Evolutionary conservation across 2,888 invertebrate species (phyloP).

Genomic region (Liopterus haemorrhoidalis): DNA sequence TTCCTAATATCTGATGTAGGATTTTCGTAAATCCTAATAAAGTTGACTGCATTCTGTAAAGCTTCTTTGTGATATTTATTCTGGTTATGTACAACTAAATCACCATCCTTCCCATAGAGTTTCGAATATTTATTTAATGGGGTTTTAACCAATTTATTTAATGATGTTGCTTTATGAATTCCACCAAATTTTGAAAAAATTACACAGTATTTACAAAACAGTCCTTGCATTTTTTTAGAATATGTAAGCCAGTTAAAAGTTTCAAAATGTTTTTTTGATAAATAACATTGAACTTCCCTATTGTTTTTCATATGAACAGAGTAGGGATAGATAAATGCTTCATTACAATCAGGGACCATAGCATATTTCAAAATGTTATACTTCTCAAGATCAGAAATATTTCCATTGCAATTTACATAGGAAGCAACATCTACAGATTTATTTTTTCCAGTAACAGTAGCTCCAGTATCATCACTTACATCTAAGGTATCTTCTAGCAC

Average conservation of each 20-base stretch:
- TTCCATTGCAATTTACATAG: too few relatives aligned
- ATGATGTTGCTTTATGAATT: conserved; percentile 1
- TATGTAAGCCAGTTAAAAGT: conserved; percentile 7
- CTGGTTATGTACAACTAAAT: conserved; percentile 8
- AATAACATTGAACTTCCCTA: not conserved
- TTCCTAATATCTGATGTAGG: conserved; percentile 21
- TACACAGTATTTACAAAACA: conserved; percentile 12
- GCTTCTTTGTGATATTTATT: conserved; percentile 9
- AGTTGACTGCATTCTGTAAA: conserved; percentile 3
- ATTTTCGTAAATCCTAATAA: conserved; percentile 9
- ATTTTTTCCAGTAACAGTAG: too few relatives aligned
- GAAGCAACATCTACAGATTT: too few relatives aligned
- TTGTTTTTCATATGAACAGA: conserved; percentile 20
- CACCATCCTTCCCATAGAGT: conserved; percentile 10
- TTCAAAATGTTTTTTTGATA: conserved; percentile 12
- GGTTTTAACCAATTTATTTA: conserved; percentile 1
- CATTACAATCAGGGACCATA: conserved; percentile 21
- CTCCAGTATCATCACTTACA: too few relatives aligned
- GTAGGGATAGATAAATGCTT: conserved; percentile 22
- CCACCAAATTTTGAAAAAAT: conserved; percentile 14
- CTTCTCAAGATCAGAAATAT: too few relatives aligned
- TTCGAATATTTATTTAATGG: conserved; percentile 8
- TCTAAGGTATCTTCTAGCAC: too few relatives aligned
- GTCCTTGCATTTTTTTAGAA: conserved; percentile 11
- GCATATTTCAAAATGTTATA: conserved; percentile 15